Evolutionary conservation across 2,888 invertebrate genomes (phyloP), one percentile per base, ranked within the genome.

Genomic region (Nysson spinosus): DNA sequence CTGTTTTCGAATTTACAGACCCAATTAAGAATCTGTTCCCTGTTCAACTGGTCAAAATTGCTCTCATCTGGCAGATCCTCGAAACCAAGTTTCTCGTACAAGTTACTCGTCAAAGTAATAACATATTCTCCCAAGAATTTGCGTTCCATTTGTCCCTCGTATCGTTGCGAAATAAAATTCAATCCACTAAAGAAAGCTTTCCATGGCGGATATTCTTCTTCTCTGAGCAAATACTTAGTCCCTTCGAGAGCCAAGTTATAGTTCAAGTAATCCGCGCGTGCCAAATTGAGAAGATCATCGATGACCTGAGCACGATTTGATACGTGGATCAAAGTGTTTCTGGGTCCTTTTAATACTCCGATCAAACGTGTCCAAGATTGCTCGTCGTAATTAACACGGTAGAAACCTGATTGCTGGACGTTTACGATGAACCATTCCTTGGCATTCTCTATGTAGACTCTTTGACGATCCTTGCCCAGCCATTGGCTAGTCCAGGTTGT

Each of bases 191-290:
- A 88, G 17, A 80, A 82, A 1, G 83, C 89, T 3, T 89, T 88
- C 96, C 96, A 96, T 0, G 96, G 95, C n/a, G 93, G 88, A 77
- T 94, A 95, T 9, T 92, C 90, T 0, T 86, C 89, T 85, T 95
- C 94, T 6, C 89, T 87, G 49, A 88, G 85, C 64, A 97, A 88
- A 88, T 95, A 97, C 1, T 90, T 88, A 0, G 93, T 88, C 17
- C 94, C 88, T 11, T 90, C 88, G 35, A 96, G 89, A 0, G 93
- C 91, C n/a, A 89, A 85, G 0, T 86, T 83, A 80, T 94, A 94
- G 0, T 0, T 0, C 63, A 93, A 87, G 16, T 90, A 75, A 1
- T 91, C 91, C n/a, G 91, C 90, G 42, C 93, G 90, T n/a, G 94
- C 95, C 55, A 94, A 89, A 85, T 92, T 92, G 73, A 94, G 89